These are phyloP conservation scores for Alentia gelatinosa DNA, from an alignment of 2,888 invertebrate species.

Conservation along the genomic window DNA sequence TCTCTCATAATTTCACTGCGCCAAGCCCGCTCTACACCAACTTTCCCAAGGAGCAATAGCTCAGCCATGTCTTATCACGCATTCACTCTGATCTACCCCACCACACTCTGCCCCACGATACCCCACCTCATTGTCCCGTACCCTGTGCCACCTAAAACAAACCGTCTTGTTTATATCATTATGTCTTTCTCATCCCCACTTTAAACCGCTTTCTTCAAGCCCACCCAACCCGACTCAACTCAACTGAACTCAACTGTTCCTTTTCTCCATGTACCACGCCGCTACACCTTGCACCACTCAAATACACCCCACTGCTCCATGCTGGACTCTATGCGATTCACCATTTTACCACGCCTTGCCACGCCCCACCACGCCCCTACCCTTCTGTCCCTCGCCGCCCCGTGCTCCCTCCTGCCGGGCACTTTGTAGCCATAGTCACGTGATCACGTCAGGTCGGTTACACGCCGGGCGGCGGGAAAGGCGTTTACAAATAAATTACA, in stretches of 20 bases:
- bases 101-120: neutral
- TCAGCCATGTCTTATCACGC: neutral
- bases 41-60: neutral
- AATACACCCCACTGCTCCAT: too few species aligned
- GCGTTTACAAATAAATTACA: conserved; percentile 45
- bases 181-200: neutral
- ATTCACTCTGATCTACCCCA: too few species aligned
- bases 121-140: neutral
- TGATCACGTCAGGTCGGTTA: conserved; percentile 25
- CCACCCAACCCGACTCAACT: too few species aligned
- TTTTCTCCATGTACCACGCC: too few species aligned
- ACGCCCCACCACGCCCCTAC: too few species aligned
- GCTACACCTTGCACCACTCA: too few species aligned
- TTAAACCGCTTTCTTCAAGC: neutral
- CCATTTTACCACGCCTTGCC: neutral
- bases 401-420: neutral
- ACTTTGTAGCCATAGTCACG: neutral
- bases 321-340: too few species aligned
- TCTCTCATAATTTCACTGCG: neutral
- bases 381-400: neutral
- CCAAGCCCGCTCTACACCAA: neutral
- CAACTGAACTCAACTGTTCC: too few species aligned
- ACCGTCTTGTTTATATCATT: neutral
- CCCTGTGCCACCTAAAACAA: neutral
- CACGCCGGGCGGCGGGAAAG: neutral